Base-by-base conservation (phyloP, 2,113 vertebrate species). In the Charina bottae region DNA sequence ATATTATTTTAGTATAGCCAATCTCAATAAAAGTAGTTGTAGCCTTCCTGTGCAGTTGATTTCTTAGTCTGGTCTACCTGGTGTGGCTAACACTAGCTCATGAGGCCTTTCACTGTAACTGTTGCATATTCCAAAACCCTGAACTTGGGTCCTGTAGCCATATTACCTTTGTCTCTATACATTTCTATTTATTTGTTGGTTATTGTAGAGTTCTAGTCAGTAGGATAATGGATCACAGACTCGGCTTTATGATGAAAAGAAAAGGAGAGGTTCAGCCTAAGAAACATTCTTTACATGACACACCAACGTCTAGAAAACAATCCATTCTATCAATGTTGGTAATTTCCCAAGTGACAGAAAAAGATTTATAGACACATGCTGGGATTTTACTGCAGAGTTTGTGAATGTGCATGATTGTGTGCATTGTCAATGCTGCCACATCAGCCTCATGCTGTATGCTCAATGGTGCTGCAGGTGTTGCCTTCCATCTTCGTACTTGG, bases 381-480 rank as follows among this genome's bases (percentile, higher is more conserved):
- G 9, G n/a, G 92, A 21, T 56, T 10, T 91, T 94, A 59, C 62
- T 88, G 28, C 53, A 90, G 90, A 95, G 93, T 49, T 26, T 26
- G 8, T 49, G 83, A 53, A 28, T 85, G 83, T 54, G 49, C 49
- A 53, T 85, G 83, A 28, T 49, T 93, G 83, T 90, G 88, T 93
- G 56, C 72, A 46, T 95, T 97, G 96, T 96, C 94, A 96, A 15
- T 96, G 92, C 93, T 94, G 94, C 97, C 97, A 96, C 97, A 97
- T 97, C 96, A 91, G 94, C 96, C 92, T 97, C 95, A 91, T 53
- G n/a, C 95, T 97, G 93, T 95, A 94, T 95, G 94, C 90, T 96
- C 96, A 95, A 95, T 89, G 93, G 92, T 94, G 92, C 95, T 97
- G 97, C 98, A 99, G 98, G 98, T 99, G 98, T 97, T 98, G 94